Conservation (phyloP, 1,140 invertebrate species). For the Pogonomyrmex barbatus region DNA sequence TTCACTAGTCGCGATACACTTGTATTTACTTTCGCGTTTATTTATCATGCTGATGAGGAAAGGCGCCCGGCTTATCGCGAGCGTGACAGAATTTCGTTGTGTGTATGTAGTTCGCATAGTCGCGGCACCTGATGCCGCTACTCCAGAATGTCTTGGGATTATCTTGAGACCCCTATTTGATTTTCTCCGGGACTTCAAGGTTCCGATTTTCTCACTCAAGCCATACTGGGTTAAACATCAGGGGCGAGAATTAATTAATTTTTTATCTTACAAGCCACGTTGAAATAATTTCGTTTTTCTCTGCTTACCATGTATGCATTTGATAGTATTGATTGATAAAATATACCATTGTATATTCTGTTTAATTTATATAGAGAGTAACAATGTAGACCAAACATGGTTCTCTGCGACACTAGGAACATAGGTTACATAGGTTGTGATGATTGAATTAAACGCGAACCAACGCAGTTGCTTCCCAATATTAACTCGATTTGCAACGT, state of each 20-base stretch:
- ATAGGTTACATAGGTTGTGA: slow-evolving; percentile 41
- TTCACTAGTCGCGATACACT: slow-evolving; percentile 51
- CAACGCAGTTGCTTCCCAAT: slow-evolving; percentile 44
- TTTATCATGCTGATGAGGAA: slow-evolving; percentile 69
- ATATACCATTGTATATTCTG: slow-evolving; percentile 9
- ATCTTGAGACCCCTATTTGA: slow-evolving; percentile 10
- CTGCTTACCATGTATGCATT: no score
- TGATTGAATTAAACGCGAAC: slow-evolving; percentile 55
- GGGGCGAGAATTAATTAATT: background rate
- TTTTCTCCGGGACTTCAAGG: background rate
- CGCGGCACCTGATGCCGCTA: background rate
- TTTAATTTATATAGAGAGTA: slow-evolving; percentile 16
- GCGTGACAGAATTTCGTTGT: slow-evolving; percentile 8
- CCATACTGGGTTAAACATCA: background rate
- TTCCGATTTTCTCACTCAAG: background rate
- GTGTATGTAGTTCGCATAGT: background rate
- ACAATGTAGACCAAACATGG: slow-evolving; percentile 2
- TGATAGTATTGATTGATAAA: background rate
- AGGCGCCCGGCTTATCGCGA: slow-evolving; percentile 40
- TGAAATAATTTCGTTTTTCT: background rate
- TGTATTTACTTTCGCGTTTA: slow-evolving; percentile 58
- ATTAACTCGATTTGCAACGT: slow-evolving; percentile 52
- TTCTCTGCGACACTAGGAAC: slow-evolving; percentile 39
- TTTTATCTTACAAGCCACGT: background rate
- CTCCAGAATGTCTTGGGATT: slow-evolving; percentile 16